Base-by-base conservation (phyloP, 2,797 vertebrate species). In the Micropoecilia bifurca region DNA sequence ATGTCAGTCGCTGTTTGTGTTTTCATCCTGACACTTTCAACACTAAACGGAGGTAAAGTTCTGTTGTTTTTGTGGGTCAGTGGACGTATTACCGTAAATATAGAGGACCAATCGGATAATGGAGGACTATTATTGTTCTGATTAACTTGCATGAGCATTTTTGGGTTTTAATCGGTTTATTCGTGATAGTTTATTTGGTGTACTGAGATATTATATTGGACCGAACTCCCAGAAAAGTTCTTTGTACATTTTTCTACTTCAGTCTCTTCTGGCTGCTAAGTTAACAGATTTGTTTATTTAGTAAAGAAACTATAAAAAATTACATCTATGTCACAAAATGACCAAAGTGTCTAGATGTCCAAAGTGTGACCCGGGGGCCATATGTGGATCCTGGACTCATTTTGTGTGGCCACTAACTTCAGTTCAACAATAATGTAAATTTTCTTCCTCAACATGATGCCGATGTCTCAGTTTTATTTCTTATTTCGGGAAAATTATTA, bases 21-120 rank as follows among this genome's bases (percentile, higher is more conserved):
- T 53, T 50, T 88, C 6, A 9, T 88, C 61, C 74, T 88, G 41
- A 48, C 43, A 0, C 0, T 87, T 3, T 79, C 57, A 4, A 8
- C 84, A 2, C 47, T 84, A 0, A 48, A 63, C 6, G 63, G 71
- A 74, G 77, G 71, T 79, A 66, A 79, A 18, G 13, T 3, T 43
- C 5, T 0, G 14, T 9, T 6, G 13, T 74, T 47, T 2, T 13
- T 43, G 20, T 48, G 9, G 43, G 43, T 63, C 61, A 33, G 9
- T 76, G 18, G 9, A 22, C 57, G 0, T 43, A 36, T 71, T 13
- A 63, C 9, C 6, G 74, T 28, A 68, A 41, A 9, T 16, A 36
- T 20, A 6, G 33, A 20, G 25, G 25, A 55, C 10, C 50, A 55
- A 10, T 50, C 48, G 5, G 20, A 53, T 20, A 53, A 16, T 8